These are phyloP conservation scores for Pyrrhosoma nymphula DNA, from an alignment of 2,888 invertebrate genomes.

Conservation along the genomic window DNA sequence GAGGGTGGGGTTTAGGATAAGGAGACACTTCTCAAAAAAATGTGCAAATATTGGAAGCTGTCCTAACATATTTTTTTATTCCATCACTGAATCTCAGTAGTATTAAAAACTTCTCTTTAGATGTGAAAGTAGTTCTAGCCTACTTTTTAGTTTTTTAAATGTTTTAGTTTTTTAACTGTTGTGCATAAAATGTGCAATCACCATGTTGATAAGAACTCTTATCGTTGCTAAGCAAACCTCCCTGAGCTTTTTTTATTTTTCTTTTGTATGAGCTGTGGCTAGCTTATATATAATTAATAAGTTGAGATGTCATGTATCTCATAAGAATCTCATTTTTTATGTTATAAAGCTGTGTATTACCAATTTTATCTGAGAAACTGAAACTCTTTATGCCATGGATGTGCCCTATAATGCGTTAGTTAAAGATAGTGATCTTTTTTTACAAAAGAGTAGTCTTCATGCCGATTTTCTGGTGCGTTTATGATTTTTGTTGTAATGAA, in stretches of 20 bases:
- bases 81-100: constrained; percentile 45
- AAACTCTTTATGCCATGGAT: background rate
- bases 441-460: background rate
- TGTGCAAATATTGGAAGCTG: constrained; percentile 62
- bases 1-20: constrained; percentile 65
- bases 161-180: constrained; percentile 49
- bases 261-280: background rate
- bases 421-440: background rate
- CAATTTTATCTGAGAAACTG: background rate
- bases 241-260: constrained; percentile 20
- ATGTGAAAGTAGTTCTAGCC: constrained; percentile 41
- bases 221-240: background rate
- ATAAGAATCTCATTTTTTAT: background rate
- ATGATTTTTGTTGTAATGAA: background rate
- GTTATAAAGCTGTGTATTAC: background rate
- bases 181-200: constrained; percentile 50
- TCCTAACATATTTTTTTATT: constrained; percentile 66
- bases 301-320: background rate
- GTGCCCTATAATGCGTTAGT: background rate
- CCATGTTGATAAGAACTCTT: constrained; percentile 45
- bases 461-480: background rate
- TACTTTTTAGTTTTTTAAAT: constrained; percentile 24
- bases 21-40: constrained; percentile 52
- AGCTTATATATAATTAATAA: background rate
- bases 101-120: constrained; percentile 33